Percentiles rank a stretch among this genome's conserved stretches.
These are phyloP conservation scores for Cheilosia grossa DNA, from an alignment of 2,888 invertebrate species.

Conservation along the genomic window DNA sequence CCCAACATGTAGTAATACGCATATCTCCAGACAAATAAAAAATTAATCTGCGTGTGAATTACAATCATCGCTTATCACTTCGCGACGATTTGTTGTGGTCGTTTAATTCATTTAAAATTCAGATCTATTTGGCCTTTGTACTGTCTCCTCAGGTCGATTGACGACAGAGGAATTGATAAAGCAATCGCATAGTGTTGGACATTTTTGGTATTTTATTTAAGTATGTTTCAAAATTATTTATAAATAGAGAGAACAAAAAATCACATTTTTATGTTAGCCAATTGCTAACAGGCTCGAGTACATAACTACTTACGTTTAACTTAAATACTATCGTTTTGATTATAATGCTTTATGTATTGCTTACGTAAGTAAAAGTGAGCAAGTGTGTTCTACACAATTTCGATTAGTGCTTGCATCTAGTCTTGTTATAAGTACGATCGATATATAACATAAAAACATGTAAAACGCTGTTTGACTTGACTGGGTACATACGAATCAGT, in stretches of 20 bases:
- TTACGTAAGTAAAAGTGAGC: slow-evolving; percentile 29
- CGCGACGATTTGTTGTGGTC: slow-evolving; percentile 20
- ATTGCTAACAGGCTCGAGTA: slow-evolving; percentile 50
- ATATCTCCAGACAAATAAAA: slow-evolving; percentile 11
- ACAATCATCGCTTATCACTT: slow-evolving; percentile 45
- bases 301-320: slow-evolving; percentile 64
- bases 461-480: slow-evolving; percentile 3
- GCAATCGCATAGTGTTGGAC: slow-evolving; percentile 10
- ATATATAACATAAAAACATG: slow-evolving; percentile 23
- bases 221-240: slow-evolving; percentile 54
- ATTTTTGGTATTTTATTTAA: slow-evolving; percentile 60
- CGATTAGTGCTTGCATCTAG: slow-evolving; percentile 26
- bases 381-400: slow-evolving; percentile 11
- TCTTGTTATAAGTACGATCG: slow-evolving; percentile 33
- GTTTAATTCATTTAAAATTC: slow-evolving; percentile 17
- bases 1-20: neutral
- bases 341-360: slow-evolving; percentile 65
- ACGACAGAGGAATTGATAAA: slow-evolving; percentile 46
- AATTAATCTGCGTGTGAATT: slow-evolving; percentile 28
- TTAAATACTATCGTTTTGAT: slow-evolving; percentile 67
- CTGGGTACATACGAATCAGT: slow-evolving; percentile 31
- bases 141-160: slow-evolving; percentile 39
- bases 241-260: slow-evolving; percentile 69
- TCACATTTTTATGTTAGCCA: slow-evolving; percentile 54
- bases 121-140: slow-evolving; percentile 43